Evolutionary conservation across 2,797 vertebrate species (phyloP).

Genomic region (Mus caroli): DNA sequence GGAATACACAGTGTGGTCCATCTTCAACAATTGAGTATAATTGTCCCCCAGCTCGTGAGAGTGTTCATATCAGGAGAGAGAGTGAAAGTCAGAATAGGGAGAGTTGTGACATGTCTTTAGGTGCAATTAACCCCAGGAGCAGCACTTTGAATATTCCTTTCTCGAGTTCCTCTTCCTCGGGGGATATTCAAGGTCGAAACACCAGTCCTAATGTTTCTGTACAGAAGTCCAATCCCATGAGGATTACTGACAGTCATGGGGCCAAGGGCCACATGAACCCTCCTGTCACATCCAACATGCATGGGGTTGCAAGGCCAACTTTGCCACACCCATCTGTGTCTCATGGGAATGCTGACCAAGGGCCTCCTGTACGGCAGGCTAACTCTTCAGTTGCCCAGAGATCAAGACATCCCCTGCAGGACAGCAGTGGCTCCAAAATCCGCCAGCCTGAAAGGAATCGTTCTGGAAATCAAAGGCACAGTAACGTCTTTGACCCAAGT

Average conservation of each 20-base stretch:
- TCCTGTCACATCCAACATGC: constrained; percentile 95
- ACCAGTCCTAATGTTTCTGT: constrained; percentile 95
- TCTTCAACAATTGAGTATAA: constrained; percentile 95
- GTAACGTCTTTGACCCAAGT: constrained; percentile 96
- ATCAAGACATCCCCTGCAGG: constrained; percentile 94
- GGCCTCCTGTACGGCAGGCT: constrained; percentile 92
- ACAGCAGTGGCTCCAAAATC: constrained; percentile 92
- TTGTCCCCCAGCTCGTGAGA: constrained; percentile 91
- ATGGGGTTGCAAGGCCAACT: constrained; percentile 92
- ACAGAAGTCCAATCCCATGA: constrained; percentile 95
- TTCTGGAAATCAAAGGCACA: constrained; percentile 93
- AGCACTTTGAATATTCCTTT: constrained; percentile 90
- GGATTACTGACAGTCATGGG: constrained; percentile 93
- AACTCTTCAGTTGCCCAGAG: constrained; percentile 94
- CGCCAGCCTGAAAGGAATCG: constrained; percentile 94
- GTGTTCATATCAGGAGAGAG: constrained; percentile 89
- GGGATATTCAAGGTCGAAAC: constrained; percentile 95
- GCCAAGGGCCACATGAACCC: constrained; percentile 96
- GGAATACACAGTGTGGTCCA: constrained; percentile 94
- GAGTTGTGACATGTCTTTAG: constrained; percentile 91
- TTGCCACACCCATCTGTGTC: constrained; percentile 93
- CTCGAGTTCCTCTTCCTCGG: constrained; percentile 92
- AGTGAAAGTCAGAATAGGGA: constrained; percentile 89
- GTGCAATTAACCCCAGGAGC: constrained; percentile 89
- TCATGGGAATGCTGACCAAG: constrained; percentile 94